A percentile compares a stretch with the other conserved stretches of the same genome.
Evolutionary conservation across 2,888 invertebrate genomes (phyloP).

Genomic region (Napeogenes sylphis): DNA sequence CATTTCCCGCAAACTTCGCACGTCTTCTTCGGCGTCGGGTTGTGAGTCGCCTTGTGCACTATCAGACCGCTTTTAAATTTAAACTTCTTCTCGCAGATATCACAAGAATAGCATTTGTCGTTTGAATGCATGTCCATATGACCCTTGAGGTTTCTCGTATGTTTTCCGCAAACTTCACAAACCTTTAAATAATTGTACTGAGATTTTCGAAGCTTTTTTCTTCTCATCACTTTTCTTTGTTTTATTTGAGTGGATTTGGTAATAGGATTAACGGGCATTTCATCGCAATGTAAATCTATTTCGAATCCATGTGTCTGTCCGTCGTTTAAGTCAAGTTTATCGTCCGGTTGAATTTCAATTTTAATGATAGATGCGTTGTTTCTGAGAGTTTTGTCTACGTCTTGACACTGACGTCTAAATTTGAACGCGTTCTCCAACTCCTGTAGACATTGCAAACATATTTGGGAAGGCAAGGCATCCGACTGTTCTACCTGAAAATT

Average conservation of each 20-base stretch:
- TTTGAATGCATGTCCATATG: conserved; percentile 67
- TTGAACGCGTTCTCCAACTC: conserved; percentile 67
- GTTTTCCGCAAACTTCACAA: conserved; percentile 70
- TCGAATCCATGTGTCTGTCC: conserved; percentile 35
- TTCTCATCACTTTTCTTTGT: conserved; percentile 37
- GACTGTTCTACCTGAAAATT: conserved; percentile 57
- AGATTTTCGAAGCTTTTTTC: conserved; percentile 47
- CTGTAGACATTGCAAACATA: conserved; percentile 60
- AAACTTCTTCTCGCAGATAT: conserved; percentile 69
- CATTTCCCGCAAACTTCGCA: conserved; percentile 76
- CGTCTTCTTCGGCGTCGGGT: conserved; percentile 67
- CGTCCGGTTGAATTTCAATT: conserved; percentile 44
- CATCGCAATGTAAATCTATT: conserved; percentile 40
- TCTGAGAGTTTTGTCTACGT: conserved; percentile 54
- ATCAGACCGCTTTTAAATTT: conserved; percentile 70
- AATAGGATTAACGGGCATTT: conserved; percentile 29
- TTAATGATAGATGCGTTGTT: conserved; percentile 41
- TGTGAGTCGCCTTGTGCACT: conserved; percentile 66
- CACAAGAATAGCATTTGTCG: conserved; percentile 62
- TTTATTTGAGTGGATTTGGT: conserved; percentile 35
- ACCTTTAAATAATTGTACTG: conserved; percentile 69
- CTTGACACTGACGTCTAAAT: conserved; percentile 68
- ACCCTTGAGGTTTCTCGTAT: conserved; percentile 59
- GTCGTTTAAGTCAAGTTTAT: conserved; percentile 30
- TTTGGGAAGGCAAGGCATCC: conserved; percentile 59